Percentiles rank a stretch among this genome's conserved stretches.
phyloP scores from a whole-genome alignment of 2,113 vertebrate species.

The Megaceryle torquata region DNA sequence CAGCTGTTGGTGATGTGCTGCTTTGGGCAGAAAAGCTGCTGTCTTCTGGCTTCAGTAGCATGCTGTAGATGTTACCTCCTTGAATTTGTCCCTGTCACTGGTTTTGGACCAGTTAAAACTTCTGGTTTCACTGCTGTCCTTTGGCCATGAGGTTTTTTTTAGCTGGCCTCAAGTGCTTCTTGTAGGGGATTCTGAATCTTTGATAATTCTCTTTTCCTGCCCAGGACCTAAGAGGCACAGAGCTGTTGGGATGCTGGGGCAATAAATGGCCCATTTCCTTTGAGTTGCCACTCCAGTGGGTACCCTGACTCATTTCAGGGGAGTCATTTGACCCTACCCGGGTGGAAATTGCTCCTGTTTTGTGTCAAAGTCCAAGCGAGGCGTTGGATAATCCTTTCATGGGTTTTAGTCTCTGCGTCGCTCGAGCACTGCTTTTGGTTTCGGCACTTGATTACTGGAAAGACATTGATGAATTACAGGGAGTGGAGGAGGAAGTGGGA shows the following conservation, averaged over 20 bases:
- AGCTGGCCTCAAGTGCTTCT: too few relatives aligned
- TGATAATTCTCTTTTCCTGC: too few relatives aligned
- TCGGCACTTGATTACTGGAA: not conserved
- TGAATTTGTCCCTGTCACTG: not conserved
- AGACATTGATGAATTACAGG: slow-evolving; percentile 2
- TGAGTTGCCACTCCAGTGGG: too few relatives aligned
- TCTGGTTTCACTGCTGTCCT: not conserved
- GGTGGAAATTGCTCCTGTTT: not conserved
- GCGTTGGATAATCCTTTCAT: not conserved
- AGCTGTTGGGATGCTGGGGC: too few relatives aligned
- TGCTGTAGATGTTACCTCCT: not conserved
- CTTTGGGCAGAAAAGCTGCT: not conserved
- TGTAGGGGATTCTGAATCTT: too few relatives aligned
- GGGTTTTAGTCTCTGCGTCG: not conserved
- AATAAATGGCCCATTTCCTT: too few relatives aligned
- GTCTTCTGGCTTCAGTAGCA: not conserved
- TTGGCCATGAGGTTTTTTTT: not conserved
- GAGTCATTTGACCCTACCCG: not conserved
- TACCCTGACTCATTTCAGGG: not conserved
- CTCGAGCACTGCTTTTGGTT: not conserved
- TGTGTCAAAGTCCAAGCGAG: not conserved
- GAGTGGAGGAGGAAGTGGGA: not conserved
- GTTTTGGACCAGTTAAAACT: not conserved
- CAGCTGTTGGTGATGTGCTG: not conserved
- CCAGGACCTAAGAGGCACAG: too few relatives aligned